These are phyloP conservation scores for Masnerella sp. DNA, from an alignment of 2,888 invertebrate species.

Conservation along the genomic window DNA sequence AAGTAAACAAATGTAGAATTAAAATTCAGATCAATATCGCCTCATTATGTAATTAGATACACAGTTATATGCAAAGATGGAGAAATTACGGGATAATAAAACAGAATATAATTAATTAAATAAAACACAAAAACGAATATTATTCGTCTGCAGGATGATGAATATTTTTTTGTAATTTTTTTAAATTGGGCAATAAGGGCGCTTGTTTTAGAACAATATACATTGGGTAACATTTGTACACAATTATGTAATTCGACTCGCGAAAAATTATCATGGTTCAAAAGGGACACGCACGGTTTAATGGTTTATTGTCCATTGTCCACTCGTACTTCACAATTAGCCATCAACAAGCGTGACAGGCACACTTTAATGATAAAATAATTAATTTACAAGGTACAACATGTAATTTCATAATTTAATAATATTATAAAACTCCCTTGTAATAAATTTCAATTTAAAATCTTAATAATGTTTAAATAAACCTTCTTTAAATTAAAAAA, in stretches of 20 bases:
- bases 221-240: conserved; percentile 19
- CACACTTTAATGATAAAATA: conserved; percentile 41
- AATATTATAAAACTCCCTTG: conserved; percentile 1
- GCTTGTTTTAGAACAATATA: too few relatives aligned
- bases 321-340: conserved; percentile 36
- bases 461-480: too few relatives aligned
- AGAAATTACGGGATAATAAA: too few relatives aligned
- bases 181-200: too few relatives aligned
- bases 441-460: not conserved
- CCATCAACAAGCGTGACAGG: conserved; percentile 43
- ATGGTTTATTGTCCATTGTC: conserved; percentile 56
- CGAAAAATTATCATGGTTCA: conserved; percentile 40
- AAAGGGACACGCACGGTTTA: conserved; percentile 42
- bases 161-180: too few relatives aligned
- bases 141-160: too few relatives aligned
- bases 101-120: not conserved
- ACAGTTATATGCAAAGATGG: too few relatives aligned
- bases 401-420: conserved; percentile 21
- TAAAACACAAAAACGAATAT: too few relatives aligned
- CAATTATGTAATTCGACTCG: conserved; percentile 54
- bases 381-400: conserved; percentile 36
- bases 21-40: too few relatives aligned
- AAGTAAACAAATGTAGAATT: too few relatives aligned
- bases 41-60: too few relatives aligned
- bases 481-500: too few relatives aligned